A percentile compares a stretch with the other conserved stretches of the same genome.
phyloP scores from a whole-genome alignment of 2,888 invertebrate species.

The Trissolcus brochymenae region DNA sequence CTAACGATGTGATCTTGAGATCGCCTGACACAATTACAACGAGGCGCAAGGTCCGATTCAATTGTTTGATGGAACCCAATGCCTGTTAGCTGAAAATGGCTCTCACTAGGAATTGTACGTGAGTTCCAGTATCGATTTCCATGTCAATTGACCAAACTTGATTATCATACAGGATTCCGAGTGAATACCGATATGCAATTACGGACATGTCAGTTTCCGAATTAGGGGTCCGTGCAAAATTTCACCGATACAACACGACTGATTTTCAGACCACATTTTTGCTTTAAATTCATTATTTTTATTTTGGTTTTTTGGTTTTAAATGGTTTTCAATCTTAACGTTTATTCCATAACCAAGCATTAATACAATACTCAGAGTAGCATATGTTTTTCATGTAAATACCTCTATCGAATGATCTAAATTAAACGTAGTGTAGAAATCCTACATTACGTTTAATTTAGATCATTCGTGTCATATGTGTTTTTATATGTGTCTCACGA shows the following conservation, averaged over 20 bases:
- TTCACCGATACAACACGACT: neutral
- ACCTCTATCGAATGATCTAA: neutral
- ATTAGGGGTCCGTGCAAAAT: slow-evolving; percentile 21
- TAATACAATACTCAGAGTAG: neutral
- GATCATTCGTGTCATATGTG: too few relatives aligned
- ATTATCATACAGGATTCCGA: slow-evolving; percentile 43
- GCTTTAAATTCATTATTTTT: neutral
- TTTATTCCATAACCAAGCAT: neutral
- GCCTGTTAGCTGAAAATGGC: slow-evolving; percentile 13
- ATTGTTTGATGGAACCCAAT: slow-evolving; percentile 25
- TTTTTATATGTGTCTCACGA: neutral
- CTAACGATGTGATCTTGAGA: neutral
- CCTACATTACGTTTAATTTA: too few relatives aligned
- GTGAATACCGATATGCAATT: slow-evolving; percentile 46
- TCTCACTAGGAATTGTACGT: slow-evolving; percentile 20
- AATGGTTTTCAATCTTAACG: neutral
- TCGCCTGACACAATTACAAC: too few relatives aligned
- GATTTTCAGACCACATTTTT: neutral
- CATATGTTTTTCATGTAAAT: slow-evolving; percentile 3
- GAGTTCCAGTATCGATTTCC: slow-evolving; percentile 39
- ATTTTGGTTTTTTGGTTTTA: too few relatives aligned
- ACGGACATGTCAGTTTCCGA: slow-evolving; percentile 33
- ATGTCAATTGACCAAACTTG: slow-evolving; percentile 44
- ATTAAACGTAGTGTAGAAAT: neutral
- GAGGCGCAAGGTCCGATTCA: slow-evolving; percentile 1